Base-by-base conservation (phyloP, 2,113 vertebrate species). In the Fulica atra region DNA sequence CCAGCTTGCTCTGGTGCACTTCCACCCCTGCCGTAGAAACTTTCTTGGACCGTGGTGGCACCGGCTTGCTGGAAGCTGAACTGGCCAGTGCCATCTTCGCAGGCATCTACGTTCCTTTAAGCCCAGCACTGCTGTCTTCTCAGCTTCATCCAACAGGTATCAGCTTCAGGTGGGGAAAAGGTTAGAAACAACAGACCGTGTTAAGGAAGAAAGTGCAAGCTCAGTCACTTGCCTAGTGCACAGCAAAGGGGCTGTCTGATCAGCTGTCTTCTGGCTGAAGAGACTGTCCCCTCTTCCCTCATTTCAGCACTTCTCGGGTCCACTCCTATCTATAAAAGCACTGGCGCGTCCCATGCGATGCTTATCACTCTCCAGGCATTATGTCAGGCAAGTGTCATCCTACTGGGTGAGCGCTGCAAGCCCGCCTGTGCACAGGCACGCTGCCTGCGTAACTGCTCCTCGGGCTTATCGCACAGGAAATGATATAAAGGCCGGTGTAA, bases 1-100 rank as follows among this genome's bases (percentile, higher is more conserved):
- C 98, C 96, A 99, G 96, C 71, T 98, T 99, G 97, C 84, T 96
- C 81, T 97, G 97, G 28, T 97, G 95, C 6, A 13, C 93, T 73
- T 98, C 98, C 98, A 98, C 98, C 3, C 63, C 60, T 11, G 29
- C 7, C 1, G 53, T 31, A 70, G 93, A 44, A 64, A 33, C 38
- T 19, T 73, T 51, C 20, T 42, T 12, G 20, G 82, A 88, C 36
- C 5, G 3, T 4, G 64, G 56, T 44, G 53, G 24, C 44, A 51
- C n/a, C 6, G 38, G 54, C 53, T 92, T 78, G 79, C 79, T 54
- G 16, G 89, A 71, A 78, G 68, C 6, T 9, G 93, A 95, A 61
- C 68, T 14, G 44, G 86, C 48, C 61, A 94, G 54, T 20, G 86
- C 89, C 93, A 90, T 92, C 76, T 70, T 35, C 56, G 61, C 44